Percentiles rank a stretch among this genome's conserved stretches.
phyloP scores from a whole-genome alignment of 2,797 vertebrate species.

The Rhinoraja longicauda region DNA sequence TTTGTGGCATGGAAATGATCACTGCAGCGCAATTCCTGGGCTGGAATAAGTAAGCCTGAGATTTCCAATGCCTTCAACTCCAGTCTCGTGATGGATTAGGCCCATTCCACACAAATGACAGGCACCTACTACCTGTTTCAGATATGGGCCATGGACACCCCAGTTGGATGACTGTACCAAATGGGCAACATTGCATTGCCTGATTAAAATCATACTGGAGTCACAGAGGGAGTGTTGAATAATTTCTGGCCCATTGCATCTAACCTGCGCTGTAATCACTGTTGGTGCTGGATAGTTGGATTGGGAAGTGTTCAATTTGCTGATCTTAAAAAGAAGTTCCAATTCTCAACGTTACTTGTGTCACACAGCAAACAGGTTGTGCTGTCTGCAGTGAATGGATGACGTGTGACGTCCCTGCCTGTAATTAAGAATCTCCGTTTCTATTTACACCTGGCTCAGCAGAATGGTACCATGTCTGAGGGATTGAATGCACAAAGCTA shows the following conservation, averaged over 20 bases:
- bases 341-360: not conserved
- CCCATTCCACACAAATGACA: not conserved
- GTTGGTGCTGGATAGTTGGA: not conserved
- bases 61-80: not conserved
- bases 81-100: not conserved
- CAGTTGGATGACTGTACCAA: not conserved
- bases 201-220: not conserved
- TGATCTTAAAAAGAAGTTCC: not conserved
- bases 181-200: not conserved
- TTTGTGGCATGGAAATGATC: not conserved
- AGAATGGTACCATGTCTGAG: not conserved
- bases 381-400: not conserved
- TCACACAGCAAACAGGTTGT: not conserved
- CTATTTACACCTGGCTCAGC: constrained; percentile 21
- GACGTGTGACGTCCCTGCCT: not conserved
- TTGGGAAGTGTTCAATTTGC: not conserved
- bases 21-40: not conserved
- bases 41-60: not conserved
- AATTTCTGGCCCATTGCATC: not conserved
- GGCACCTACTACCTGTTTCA: not conserved
- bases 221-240: too few species aligned
- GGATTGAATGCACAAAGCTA: not conserved
- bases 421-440: constrained; percentile 19
- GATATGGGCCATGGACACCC: not conserved
- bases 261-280: not conserved